Evolutionary conservation across 1,140 invertebrate species (phyloP), one percentile per base, ranked within the genome.

Genomic region (Archivesica marissinica): DNA sequence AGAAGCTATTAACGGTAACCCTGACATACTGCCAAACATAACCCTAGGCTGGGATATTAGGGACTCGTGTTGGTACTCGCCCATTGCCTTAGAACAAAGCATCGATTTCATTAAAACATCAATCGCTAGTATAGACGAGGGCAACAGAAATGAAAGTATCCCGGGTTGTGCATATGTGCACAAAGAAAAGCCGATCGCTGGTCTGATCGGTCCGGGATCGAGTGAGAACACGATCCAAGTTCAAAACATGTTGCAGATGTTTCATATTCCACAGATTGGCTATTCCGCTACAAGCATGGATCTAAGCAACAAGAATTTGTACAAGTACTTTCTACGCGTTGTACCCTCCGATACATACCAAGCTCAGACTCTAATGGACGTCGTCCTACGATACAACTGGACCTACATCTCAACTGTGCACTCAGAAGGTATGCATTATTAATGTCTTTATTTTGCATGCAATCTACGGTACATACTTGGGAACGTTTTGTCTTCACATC

Each of bases 301-400:
- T 92, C 94, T 98, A 44, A 97, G 96, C 82, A 96, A 97, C 91
- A 97, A 97, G 92, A 95, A 95, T 86, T 94, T 96, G 86, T 97
- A 96, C 93, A 96, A 96, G 76, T 97, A 96, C 88, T 98, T 97
- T 94, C 93, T 97, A 83, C 94, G 97, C 23, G 97, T 97, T 2
- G 97, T 97, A 7, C 97, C 97, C 17, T 96, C 96, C 0, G 97
- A 98, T 94, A 95, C 95, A 85, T 96, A 96, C 93, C 97, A 98
- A 94, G 97, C 97, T 1, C 95, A 96, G 89, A 96, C 96, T 30
- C 95, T 97, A 88, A 94, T 96, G 54, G 96, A 97, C 91, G 93
- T 97, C 44, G 95, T 98, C 9, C 93, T 95, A 83, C 93, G 95
- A 76, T 96, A 96, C 93, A 97, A 97, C 92, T 98, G 97, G 97